Conservation (phyloP, 1,140 invertebrate species). For the Coenobita brevimanus region DNA sequence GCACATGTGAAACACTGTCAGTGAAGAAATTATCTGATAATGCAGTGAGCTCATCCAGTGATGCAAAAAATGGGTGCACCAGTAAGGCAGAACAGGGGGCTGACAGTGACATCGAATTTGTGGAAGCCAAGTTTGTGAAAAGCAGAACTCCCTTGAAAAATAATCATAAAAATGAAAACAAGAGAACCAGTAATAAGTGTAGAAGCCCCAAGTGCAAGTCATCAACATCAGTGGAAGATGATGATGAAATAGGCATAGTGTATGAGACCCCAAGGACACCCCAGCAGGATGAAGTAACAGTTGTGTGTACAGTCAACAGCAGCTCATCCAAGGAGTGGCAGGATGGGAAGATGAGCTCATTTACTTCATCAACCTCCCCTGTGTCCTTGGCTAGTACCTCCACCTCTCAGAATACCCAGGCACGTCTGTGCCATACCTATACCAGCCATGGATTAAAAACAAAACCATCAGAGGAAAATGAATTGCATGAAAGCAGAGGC, state of each 20-base stretch:
- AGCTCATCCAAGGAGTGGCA: neutral
- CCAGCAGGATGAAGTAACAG: neutral
- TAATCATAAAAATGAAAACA: neutral
- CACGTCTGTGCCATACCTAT: neutral
- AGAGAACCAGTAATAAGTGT: neutral
- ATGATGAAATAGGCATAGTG: slow-evolving; percentile 24
- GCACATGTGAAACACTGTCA: too few species aligned
- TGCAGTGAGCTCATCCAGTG: too few species aligned
- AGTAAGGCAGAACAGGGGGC: neutral
- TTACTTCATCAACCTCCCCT: neutral
- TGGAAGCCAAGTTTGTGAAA: neutral
- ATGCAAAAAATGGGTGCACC: neutral
- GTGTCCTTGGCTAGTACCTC: neutral
- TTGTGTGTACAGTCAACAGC: neutral
- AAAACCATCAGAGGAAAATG: neutral
- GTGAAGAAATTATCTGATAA: too few species aligned
- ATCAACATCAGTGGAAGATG: neutral
- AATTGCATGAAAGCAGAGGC: neutral
- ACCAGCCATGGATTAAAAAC: neutral
- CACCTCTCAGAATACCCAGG: neutral
- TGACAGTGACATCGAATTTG: neutral
- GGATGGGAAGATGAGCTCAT: too few species aligned
- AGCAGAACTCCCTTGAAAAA: neutral
- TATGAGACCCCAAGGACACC: neutral
- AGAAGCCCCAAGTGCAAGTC: too few species aligned